Evolutionary conservation across 1,140 invertebrate species (phyloP), one percentile per base, ranked within the genome.

Genomic region (Aricia agestis): DNA sequence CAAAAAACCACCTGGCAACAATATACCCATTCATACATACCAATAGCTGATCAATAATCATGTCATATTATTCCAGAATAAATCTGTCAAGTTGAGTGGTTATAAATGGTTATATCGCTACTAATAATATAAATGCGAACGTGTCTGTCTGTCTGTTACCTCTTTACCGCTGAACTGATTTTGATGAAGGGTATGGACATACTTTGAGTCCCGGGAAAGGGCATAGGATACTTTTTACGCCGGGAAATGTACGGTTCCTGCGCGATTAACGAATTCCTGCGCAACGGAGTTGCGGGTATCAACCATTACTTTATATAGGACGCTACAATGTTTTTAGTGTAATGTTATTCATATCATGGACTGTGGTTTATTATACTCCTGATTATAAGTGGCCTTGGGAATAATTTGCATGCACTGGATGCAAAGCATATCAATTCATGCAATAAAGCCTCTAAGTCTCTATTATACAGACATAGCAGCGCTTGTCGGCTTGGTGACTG

Each of bases 1-100:
- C n/a, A 59, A 59, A 59, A 19, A 59, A 59, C 59, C 2, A 25
- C 59, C 3, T 63, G 18, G 59, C 59, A 63, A 63, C 59, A 31
- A 17, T 59, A 6, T 58, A 7, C 13, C 13, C n/a, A 59, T 59
- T 18, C 58, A 59, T 19, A 59, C 58, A 59, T 59, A 59, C 17
- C 17, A 25, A 18, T 19, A 17, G 9, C 19, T 10, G 18, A 10
- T 63, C 17, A 25, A 25, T 63, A 25, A 17, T 11, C 19, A 9
- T 13, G 2, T 63, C 19, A 11, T n/a, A 19, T 25, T 11, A 19
- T 19, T 63, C 59, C 59, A 18, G 58, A 59, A 63, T 63, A 63
- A 59, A 10, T 13, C 58, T 59, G 58, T 18, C 58, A 36, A 25
- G 25, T 25, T 25, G 25, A 25, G 25, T 25, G 25, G 25, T 25